Base-by-base conservation (phyloP, 2,113 vertebrate genomes). In the Ictidomys tridecemlineatus region DNA sequence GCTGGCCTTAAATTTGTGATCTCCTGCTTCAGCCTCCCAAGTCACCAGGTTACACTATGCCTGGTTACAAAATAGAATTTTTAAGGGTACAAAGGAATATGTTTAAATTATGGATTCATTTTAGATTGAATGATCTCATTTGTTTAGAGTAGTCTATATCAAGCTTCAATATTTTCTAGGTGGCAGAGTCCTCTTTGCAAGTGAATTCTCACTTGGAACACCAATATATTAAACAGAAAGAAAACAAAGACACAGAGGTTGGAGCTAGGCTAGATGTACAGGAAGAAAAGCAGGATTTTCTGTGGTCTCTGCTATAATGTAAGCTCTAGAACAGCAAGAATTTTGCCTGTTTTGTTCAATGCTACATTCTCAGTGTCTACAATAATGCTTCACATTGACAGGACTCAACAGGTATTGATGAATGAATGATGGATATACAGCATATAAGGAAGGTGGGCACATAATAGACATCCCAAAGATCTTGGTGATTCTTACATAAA, bases 111-210 rank as follows among this genome's bases (percentile, higher is more conserved):
- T 67, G n/a, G 45, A 28, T 83, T 37, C 88, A 51, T 26, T 80
- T 91, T 74, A 91, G 91, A 92, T 93, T 28, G 78, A 92, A 73
- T 92, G 67, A 73, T 77, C 72, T 91, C 20, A 93, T 85, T 94
- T 91, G 42, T 85, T 94, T 89, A 45, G 26, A 42, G 14, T 83
- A 22, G 24, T 69, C 18, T 69, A 93, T 89, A 42, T 93, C 67
- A 79, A 89, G 90, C 45, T 28, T 94, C 65, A 80, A 14, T 94
- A 76, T 77, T 39, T 80, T 79, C 76, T 92, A 79, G 8, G 65
- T 32, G 48, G 51, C 34, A 85, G 20, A 4, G 2, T 77, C 34
- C 30, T 42, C 58, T 87, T 97, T 94, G 85, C 90, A 93, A 88
- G 56, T 85, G 42, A 91, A 73, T 45, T 63, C 6, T 61, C 87